Percentiles rank a stretch among this genome's conserved stretches.
Conservation (phyloP, 2,888 invertebrate genomes). For the Microplitis deprimator region DNA sequence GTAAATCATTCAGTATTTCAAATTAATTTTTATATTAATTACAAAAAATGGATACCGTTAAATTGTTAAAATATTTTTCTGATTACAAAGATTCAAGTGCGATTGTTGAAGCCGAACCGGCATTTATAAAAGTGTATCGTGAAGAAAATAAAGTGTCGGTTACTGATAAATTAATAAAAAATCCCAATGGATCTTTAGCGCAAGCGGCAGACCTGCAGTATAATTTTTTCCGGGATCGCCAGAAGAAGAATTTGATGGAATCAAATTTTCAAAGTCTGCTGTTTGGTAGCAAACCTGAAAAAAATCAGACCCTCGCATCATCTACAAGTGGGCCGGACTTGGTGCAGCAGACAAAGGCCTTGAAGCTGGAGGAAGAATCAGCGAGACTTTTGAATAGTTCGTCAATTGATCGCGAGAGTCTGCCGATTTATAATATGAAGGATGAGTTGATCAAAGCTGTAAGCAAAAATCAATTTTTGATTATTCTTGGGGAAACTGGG, state of each 20-base stretch:
- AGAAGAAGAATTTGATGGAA: slow-evolving; percentile 97
- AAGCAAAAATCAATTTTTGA: slow-evolving; percentile 95
- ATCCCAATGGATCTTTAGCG: slow-evolving; percentile 98
- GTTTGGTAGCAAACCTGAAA: slow-evolving; percentile 95
- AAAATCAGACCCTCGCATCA: slow-evolving; percentile 92
- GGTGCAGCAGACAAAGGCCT: slow-evolving; percentile 98
- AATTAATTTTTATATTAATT: too few relatives aligned
- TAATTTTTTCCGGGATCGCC: slow-evolving; percentile 95
- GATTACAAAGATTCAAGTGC: too few relatives aligned
- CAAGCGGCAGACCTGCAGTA: slow-evolving; percentile 99
- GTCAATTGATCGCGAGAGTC: slow-evolving; percentile 81
- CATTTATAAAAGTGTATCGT: too few relatives aligned
- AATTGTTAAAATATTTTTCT: too few relatives aligned
- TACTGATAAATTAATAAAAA: slow-evolving; percentile 77
- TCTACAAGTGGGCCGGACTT: slow-evolving; percentile 99
- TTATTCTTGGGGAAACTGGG: slow-evolving; percentile 99
- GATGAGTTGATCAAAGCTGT: slow-evolving; percentile 97
- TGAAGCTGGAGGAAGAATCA: slow-evolving; percentile 97
- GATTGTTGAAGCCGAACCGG: too few relatives aligned
- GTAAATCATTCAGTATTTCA: too few relatives aligned
- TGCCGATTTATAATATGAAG: slow-evolving; percentile 96
- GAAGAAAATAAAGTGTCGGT: too few relatives aligned
- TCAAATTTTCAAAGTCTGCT: slow-evolving; percentile 86
- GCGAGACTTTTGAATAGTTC: slow-evolving; percentile 90
- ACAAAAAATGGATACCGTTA: too few relatives aligned